These are phyloP conservation scores for Sylvietta virens DNA, from an alignment of 2,113 vertebrate species.

Conservation along the genomic window DNA sequence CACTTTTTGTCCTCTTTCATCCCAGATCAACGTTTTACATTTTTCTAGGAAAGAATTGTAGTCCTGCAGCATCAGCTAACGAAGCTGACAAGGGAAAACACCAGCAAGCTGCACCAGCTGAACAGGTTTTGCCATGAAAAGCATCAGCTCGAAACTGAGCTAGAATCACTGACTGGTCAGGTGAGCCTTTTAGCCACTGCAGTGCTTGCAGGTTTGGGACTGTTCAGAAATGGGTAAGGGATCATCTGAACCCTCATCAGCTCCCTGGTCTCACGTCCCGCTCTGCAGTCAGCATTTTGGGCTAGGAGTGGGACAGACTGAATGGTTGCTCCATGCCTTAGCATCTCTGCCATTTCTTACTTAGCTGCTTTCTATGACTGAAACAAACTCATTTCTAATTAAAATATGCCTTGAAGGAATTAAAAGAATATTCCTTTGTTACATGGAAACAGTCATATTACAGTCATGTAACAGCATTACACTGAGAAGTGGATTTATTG, in stretches of 20 bases:
- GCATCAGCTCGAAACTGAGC: slow-evolving; percentile 72
- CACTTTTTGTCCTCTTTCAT: background rate
- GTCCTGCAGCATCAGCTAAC: slow-evolving; percentile 65
- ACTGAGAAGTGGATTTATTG: background rate
- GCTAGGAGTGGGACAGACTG: background rate
- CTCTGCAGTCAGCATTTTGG: background rate
- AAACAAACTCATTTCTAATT: background rate
- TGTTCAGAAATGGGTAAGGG: background rate
- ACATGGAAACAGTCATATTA: background rate
- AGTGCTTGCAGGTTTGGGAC: background rate
- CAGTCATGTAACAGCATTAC: background rate
- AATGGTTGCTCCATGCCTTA: background rate
- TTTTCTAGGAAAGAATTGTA: slow-evolving; percentile 74
- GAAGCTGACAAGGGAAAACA: slow-evolving; percentile 77
- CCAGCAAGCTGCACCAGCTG: slow-evolving; percentile 70
- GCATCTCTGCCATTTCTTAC: background rate
- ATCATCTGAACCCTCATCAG: background rate
- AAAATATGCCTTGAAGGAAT: background rate
- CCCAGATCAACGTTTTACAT: background rate
- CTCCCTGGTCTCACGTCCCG: background rate
- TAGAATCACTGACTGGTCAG: slow-evolving; percentile 71
- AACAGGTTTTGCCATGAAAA: slow-evolving; percentile 73
- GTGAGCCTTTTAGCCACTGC: slow-evolving; percentile 52
- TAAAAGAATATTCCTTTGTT: background rate
- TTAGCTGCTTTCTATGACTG: background rate